phyloP scores from a whole-genome alignment of 37 sponge, comb jelly and placozoan species.

The Amphimedon queenslandica region DNA sequence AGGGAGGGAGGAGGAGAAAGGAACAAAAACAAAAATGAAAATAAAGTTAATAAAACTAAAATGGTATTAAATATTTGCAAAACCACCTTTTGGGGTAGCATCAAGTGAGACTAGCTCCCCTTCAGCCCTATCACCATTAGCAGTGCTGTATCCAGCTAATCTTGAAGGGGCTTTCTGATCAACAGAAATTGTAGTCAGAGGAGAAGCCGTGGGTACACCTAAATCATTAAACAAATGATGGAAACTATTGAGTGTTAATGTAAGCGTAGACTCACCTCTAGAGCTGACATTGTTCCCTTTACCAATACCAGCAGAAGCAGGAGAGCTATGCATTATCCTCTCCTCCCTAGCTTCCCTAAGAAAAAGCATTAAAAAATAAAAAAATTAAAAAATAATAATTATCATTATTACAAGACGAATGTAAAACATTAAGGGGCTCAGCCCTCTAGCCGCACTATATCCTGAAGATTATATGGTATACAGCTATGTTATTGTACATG shows the following conservation, averaged over 20 bases:
- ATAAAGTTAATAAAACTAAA: not conserved
- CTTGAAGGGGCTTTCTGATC: slow-evolving; percentile 12
- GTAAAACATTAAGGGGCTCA: no score
- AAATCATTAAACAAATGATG: not conserved
- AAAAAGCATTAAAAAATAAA: not conserved
- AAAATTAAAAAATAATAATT: not conserved
- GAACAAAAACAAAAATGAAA: no score
- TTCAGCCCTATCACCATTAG: no score
- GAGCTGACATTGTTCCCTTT: not conserved
- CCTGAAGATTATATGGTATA: not conserved
- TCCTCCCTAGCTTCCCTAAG: not conserved
- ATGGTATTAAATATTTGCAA: not conserved
- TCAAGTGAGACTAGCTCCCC: no score
- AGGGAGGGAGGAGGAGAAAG: no score
- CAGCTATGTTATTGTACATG: slow-evolving; percentile 1
- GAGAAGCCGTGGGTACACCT: not conserved
- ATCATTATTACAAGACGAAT: no score
- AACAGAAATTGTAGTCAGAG: not conserved
- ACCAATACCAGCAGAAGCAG: not conserved
- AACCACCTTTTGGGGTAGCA: not conserved
- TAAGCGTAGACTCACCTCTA: not conserved
- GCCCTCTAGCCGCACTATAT: no score
- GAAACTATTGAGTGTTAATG: not conserved
- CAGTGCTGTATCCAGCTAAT: slow-evolving; percentile 4
- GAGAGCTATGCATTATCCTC: not conserved